Base-by-base conservation (phyloP, 2,888 invertebrate species). In the Lysandra bellargus region DNA sequence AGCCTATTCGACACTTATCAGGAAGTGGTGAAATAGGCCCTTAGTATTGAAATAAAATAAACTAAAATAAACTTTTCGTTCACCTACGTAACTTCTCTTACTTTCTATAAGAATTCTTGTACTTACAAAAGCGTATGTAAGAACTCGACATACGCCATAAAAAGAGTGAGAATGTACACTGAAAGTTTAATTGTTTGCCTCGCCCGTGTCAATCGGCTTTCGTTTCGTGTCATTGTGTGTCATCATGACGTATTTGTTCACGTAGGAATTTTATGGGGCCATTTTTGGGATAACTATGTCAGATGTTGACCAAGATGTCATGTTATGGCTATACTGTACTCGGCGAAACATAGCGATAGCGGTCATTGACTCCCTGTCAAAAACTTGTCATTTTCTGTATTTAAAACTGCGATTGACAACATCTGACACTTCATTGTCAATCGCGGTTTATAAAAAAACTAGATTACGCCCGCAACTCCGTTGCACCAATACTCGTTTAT, bases 131-230 rank as follows among this genome's bases (percentile, higher is more conserved):
- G 17, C 4, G 49, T 23, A 57, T 49, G 33, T 30, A 75, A 75
- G 49, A 75, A 53, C 23, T 75, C 30, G 53, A 75, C 30, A 44
- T 33, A 49, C 53, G 33, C 57, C 76, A 53, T 53, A 53, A 17
- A 76, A 76, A 33, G 14, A 69, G 33, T 76, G 76, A 33, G 33
- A 76, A 76, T 76, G 76, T 30, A 53, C 33, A 57, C 53, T 57
- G 76, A 76, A 76, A 76, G 76, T 76, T 74, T n/a, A 76, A 76
- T 76, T 76, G 76, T 76, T 76, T 75, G 49, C 23, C 76, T 14
- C 53, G 76, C 76, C 57, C 30, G 17, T 76, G 76, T 30, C 74
- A 53, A 53, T 33, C 76, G 49, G 57, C 76, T 76, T 76, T 76
- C 76, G 44, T 74, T 74, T 49, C 49, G n/a, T 75, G 44, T 12